phyloP scores from a whole-genome alignment of 1,140 invertebrate genomes.

The Heliconius hewitsoni region DNA sequence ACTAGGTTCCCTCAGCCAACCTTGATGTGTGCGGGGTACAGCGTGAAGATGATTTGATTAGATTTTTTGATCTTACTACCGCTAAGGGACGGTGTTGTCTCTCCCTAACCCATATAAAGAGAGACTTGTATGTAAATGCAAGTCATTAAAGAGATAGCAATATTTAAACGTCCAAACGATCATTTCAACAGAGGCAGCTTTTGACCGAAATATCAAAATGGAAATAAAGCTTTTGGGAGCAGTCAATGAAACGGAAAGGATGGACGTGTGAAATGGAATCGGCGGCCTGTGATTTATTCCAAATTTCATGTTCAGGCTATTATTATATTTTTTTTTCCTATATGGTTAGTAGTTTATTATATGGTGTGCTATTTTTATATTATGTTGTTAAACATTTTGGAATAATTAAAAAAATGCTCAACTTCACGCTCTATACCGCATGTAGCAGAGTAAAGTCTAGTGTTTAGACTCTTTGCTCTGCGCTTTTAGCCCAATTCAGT shows the following conservation, averaged over 20 bases:
- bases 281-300: slow-evolving; percentile 51
- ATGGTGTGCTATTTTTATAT: not conserved
- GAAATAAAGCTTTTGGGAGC: slow-evolving; percentile 55
- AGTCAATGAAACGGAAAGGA: slow-evolving; percentile 59
- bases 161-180: not conserved
- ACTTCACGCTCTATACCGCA: no score
- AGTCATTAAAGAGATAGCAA: not conserved
- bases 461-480: no score
- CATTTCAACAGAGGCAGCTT: slow-evolving; percentile 10
- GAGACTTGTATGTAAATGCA: not conserved
- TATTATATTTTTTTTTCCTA: not conserved
- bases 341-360: not conserved
- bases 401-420: no score
- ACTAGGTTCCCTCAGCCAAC: no score
- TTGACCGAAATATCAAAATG: slow-evolving; percentile 38
- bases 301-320: slow-evolving; percentile 42
- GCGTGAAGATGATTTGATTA: no score
- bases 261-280: slow-evolving; percentile 55
- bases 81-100: no score
- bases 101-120: no score
- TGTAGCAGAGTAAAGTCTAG: no score
- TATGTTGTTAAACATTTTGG: not conserved
- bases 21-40: no score
- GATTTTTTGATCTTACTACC: no score
- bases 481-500: no score